Conservation (phyloP, 2,797 vertebrate genomes). For the Scarus forsteni region DNA sequence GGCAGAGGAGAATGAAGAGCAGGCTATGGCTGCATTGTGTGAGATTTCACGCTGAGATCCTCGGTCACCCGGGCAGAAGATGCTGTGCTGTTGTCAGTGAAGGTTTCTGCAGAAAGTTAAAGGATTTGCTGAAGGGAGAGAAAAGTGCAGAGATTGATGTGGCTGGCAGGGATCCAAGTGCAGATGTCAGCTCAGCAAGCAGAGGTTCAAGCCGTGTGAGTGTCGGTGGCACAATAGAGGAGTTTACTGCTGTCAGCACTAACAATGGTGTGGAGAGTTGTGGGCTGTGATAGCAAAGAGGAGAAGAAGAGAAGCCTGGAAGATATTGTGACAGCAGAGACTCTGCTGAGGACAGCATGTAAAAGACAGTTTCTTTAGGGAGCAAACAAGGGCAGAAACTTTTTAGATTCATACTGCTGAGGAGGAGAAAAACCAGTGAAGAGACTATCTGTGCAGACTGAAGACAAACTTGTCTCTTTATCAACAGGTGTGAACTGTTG, state of each 20-base stretch:
- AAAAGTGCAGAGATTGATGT: constrained; percentile 35
- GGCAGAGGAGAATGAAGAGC: background rate
- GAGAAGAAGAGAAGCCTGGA: constrained; percentile 9
- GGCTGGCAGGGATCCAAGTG: constrained; percentile 41
- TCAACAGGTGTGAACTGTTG: too few species aligned
- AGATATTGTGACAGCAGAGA: constrained; percentile 17
- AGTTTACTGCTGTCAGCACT: constrained; percentile 41
- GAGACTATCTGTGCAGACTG: too few species aligned
- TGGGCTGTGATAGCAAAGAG: constrained; percentile 14
- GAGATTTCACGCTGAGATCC: constrained; percentile 12
- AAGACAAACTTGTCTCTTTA: too few species aligned
- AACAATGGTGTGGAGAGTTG: constrained; percentile 14
- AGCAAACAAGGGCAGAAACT: too few species aligned
- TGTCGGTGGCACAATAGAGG: constrained; percentile 32
- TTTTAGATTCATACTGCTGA: too few species aligned
- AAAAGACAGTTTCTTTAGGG: too few species aligned
- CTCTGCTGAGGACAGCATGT: background rate
- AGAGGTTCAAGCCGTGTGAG: constrained; percentile 23
- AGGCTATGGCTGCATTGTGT: constrained; percentile 3
- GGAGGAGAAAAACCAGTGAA: too few species aligned
- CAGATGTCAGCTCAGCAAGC: constrained; percentile 51
- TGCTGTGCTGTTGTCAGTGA: constrained; percentile 10
- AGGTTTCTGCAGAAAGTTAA: constrained; percentile 1
- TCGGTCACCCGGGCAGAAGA: constrained; percentile 16
- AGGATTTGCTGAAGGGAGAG: constrained; percentile 18